Percentiles rank a stretch among this genome's conserved stretches.
phyloP scores from a whole-genome alignment of 2,888 invertebrate genomes.

The Colletes collaris region DNA sequence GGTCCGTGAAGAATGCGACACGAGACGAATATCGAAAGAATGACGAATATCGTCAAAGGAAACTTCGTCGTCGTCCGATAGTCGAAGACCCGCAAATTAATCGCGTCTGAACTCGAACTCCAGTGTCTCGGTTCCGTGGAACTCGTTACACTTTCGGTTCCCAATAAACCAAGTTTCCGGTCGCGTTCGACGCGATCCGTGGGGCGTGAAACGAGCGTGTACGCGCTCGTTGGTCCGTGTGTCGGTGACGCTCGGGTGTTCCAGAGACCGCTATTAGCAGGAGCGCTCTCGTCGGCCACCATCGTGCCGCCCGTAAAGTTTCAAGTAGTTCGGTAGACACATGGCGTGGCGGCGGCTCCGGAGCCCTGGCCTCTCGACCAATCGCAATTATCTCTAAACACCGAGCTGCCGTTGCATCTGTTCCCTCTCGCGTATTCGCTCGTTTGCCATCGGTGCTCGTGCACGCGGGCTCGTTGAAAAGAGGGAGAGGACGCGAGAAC shows the following conservation, averaged over 20 bases:
- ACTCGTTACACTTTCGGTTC: constrained; percentile 14
- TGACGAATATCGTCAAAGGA: too few relatives aligned
- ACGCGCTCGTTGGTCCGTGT: constrained; percentile 2
- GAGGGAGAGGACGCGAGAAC: constrained; percentile 18
- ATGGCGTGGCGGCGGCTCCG: constrained; percentile 61
- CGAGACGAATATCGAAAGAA: too few relatives aligned
- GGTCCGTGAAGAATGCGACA: too few relatives aligned
- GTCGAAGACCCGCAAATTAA: constrained; percentile 17
- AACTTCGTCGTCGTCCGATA: background rate
- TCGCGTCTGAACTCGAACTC: background rate
- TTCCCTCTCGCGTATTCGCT: constrained; percentile 50
- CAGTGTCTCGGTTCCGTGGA: background rate
- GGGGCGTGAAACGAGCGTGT: constrained; percentile 37
- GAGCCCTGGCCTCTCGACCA: constrained; percentile 65
- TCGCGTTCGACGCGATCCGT: constrained; percentile 19
- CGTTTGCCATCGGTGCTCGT: constrained; percentile 15
- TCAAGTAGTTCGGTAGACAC: constrained; percentile 72
- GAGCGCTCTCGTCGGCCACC: constrained; percentile 38
- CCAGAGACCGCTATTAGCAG: constrained; percentile 52
- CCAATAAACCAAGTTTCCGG: constrained; percentile 12
- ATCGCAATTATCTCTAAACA: constrained; percentile 73
- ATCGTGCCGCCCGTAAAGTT: constrained; percentile 63
- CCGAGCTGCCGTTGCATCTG: constrained; percentile 57
- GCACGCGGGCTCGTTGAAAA: constrained; percentile 24
- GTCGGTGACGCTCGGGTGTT: constrained; percentile 7